These are phyloP conservation scores for Sterna hirundo DNA, from an alignment of 2,113 vertebrate species.

Conservation along the genomic window DNA sequence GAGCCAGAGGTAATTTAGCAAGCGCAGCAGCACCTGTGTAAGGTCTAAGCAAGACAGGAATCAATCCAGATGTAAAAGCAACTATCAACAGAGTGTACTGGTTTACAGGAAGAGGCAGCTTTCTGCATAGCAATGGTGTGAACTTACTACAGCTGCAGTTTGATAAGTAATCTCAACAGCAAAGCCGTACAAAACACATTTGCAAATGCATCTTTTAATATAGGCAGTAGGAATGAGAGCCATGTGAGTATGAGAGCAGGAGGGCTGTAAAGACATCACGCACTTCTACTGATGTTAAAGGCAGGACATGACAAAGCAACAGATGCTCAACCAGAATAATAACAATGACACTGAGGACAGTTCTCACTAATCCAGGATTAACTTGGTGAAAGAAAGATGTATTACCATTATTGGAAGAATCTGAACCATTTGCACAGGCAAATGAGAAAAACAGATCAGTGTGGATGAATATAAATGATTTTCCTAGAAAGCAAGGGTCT, in stretches of 20 bases:
- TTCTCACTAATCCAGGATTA: not conserved
- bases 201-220: not conserved
- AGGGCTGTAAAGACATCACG: not conserved
- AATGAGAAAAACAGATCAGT: not conserved
- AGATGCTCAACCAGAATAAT: not conserved
- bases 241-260: not conserved
- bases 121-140: not conserved
- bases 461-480: not conserved
- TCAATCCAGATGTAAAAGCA: not conserved
- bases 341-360: not conserved
- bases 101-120: not conserved
- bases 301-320: not conserved
- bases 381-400: not conserved
- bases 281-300: not conserved
- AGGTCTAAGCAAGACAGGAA: not conserved
- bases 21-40: not conserved
- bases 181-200: not conserved
- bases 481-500: not conserved
- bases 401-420: not conserved
- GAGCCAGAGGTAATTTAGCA: not conserved
- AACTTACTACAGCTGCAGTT: not conserved
- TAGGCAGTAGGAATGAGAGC: not conserved
- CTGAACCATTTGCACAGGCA: not conserved
- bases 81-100: not conserved
- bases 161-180: not conserved